phyloP scores from a whole-genome alignment of 2,888 invertebrate genomes.

The Brassicogethes aeneus region DNA sequence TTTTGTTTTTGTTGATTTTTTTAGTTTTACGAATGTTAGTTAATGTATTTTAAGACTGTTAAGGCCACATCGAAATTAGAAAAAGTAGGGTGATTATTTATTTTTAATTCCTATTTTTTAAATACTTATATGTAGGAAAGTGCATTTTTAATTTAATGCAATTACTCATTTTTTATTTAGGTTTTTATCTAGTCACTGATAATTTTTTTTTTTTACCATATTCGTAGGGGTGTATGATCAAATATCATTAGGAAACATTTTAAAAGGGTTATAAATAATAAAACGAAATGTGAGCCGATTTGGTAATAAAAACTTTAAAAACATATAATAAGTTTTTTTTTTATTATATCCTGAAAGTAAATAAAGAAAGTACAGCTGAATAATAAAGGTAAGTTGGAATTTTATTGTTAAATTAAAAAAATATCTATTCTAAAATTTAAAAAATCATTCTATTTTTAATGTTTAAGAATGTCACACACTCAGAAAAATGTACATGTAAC shows the following conservation, averaged over 20 bases:
- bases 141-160: too few species aligned
- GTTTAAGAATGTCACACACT: too few species aligned
- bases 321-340: too few species aligned
- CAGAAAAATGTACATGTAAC: too few species aligned
- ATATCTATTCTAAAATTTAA: too few species aligned
- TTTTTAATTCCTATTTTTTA: neutral
- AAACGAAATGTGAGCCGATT: neutral
- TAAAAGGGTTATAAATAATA: neutral
- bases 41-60: slow-evolving; percentile 15
- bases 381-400: too few species aligned
- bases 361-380: too few species aligned
- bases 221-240: neutral
- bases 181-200: neutral
- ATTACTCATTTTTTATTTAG: neutral
- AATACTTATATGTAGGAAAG: neutral
- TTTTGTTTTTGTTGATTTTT: neutral
- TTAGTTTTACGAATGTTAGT: neutral
- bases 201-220: neutral
- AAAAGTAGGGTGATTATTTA: neutral
- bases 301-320: slow-evolving; percentile 1
- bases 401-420: too few species aligned
- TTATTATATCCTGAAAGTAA: too few species aligned
- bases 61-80: slow-evolving; percentile 18
- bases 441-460: too few species aligned
- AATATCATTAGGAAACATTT: neutral